Conservation (phyloP, 2,113 vertebrate species). For the Sarotherodon lohbergeri region DNA sequence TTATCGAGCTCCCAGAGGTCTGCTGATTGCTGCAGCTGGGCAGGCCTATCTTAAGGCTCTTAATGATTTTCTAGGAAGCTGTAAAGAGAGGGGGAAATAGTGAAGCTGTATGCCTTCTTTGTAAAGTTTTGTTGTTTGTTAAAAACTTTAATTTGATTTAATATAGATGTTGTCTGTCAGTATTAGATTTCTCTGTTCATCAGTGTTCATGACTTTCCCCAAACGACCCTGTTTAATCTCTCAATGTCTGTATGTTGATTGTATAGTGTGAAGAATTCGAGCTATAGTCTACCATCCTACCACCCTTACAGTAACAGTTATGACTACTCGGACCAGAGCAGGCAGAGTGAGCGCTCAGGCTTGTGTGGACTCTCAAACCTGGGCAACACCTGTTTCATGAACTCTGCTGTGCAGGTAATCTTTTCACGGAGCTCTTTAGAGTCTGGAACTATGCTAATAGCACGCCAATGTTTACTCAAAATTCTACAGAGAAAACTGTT, state of each 20-base stretch:
- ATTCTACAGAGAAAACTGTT: background rate
- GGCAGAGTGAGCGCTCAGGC: conserved; percentile 88
- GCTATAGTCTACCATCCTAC: conserved; percentile 93
- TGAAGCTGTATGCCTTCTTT: background rate
- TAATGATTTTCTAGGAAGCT: background rate
- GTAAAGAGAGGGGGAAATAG: background rate
- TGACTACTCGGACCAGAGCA: conserved; percentile 91
- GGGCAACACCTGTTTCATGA: conserved; percentile 99
- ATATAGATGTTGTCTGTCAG: background rate
- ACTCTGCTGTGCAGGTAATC: conserved; percentile 96
- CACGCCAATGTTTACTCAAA: background rate
- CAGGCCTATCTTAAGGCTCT: background rate
- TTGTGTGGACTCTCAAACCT: conserved; percentile 97
- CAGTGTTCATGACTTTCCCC: background rate
- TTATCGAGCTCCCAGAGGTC: conserved; percentile 49
- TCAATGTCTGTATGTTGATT: conserved; percentile 36
- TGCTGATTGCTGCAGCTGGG: conserved; percentile 12
- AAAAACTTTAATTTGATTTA: background rate
- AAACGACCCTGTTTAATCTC: background rate
- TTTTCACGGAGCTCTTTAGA: background rate
- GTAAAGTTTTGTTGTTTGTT: background rate
- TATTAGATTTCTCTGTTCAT: background rate
- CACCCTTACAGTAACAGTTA: conserved; percentile 92
- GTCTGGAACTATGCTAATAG: background rate
- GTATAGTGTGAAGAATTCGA: conserved; percentile 96